Conservation (phyloP, 1,140 invertebrate species). For the Trichogramma pretiosum region DNA sequence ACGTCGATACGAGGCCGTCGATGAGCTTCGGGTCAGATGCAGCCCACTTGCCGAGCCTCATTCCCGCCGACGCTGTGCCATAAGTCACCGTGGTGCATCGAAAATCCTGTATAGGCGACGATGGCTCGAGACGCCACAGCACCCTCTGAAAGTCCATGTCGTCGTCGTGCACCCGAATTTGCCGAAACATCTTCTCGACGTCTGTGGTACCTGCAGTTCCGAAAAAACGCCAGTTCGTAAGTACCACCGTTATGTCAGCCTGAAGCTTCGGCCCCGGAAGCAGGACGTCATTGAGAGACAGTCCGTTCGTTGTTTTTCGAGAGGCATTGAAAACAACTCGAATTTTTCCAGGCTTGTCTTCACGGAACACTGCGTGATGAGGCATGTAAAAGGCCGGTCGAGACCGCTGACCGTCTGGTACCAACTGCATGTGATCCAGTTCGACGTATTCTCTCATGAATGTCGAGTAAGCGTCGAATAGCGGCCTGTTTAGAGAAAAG, state of each 20-base stretch:
- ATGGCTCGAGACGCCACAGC: not conserved
- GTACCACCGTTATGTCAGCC: not conserved
- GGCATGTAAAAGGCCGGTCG: not conserved
- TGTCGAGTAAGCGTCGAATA: not conserved
- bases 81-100: too few relatives aligned
- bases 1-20: constrained; percentile 6
- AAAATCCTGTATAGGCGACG: not conserved
- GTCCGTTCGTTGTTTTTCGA: not conserved
- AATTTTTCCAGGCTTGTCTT: not conserved
- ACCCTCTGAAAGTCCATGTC: constrained; percentile 2
- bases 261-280: not conserved
- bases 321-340: not conserved
- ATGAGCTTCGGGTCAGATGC: not conserved
- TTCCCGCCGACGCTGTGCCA: not conserved
- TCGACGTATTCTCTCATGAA: not conserved
- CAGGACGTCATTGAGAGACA: not conserved
- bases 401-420: not conserved
- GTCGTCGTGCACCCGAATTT: constrained; percentile 20
- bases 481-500: not conserved
- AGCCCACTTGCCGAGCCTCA: not conserved
- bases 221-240: not conserved
- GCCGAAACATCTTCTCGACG: too few relatives aligned
- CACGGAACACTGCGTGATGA: not conserved
- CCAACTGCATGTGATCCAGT: not conserved
- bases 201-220: not conserved